phyloP scores from a whole-genome alignment of 1,140 invertebrate species.

The Ceratina calcarata region DNA sequence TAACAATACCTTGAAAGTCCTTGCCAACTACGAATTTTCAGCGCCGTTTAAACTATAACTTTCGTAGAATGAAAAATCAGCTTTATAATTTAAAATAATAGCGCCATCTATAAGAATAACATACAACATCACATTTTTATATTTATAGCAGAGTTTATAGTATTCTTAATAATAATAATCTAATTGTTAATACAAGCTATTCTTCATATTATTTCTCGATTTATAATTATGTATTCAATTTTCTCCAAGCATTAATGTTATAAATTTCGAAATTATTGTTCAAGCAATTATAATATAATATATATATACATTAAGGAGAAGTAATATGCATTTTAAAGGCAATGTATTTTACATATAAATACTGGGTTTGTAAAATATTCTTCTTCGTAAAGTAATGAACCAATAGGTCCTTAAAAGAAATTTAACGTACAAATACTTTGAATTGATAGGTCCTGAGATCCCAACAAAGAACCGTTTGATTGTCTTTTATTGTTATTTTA shows the following conservation, averaged over 20 bases:
- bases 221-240: neutral
- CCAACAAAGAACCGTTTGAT: neutral
- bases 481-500: neutral
- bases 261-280: neutral
- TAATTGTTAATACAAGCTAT: neutral
- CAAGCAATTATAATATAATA: neutral
- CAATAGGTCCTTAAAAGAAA: neutral
- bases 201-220: neutral
- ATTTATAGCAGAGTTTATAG: no score
- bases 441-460: neutral
- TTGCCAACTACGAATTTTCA: conserved; percentile 44
- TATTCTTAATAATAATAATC: neutral
- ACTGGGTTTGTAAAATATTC: no score
- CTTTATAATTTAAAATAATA: conserved; percentile 27
- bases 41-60: conserved; percentile 15
- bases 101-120: conserved; percentile 18
- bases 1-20: conserved; percentile 67
- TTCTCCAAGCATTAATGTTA: neutral
- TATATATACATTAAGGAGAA: no score
- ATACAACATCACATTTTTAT: neutral
- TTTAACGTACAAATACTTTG: conserved; percentile 23
- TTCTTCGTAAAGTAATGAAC: neutral
- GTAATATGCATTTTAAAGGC: no score
- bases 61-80: conserved; percentile 25
- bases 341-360: neutral